Evolutionary conservation across 35 echinoderm and acorn worm genomes (phyloP), one percentile per base, ranked within the genome.

Genomic region (Holothuria glaberrima): DNA sequence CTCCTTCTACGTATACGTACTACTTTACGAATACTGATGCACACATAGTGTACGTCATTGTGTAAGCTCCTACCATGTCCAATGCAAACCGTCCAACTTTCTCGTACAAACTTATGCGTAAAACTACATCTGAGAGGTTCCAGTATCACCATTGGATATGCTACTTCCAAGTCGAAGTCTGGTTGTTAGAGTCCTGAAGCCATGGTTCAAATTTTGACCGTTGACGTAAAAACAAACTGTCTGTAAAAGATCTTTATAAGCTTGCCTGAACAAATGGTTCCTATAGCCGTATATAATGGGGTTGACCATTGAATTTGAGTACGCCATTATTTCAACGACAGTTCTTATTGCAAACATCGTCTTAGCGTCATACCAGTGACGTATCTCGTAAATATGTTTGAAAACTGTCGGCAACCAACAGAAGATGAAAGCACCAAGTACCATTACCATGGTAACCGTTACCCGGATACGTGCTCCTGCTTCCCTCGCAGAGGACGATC

Each of bases 261-360:
- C 52, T 61, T 84, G 61, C 29, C 80, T 84, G 57, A 84, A 84
- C 57, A 84, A 61, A 30, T 84, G 80, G 25, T 84, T 84, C 31
- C 80, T 84, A 21, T 84, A 84, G 18, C 80, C 85, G 34, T 87
- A 87, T 69, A 87, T 87, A 18, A 87, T 29, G 22, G 85, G 85
- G 30, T 87, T 87, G 19, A 87, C 38, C 85, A 70, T 87, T 25
- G 85, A 87, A 50, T 87, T 87, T 34, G 33, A 41, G 41, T 87
- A 87, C 6, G 85, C 85, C 60, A 71, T 67, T 32, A 87, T 70
- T 71, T 87, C 85, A 50, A 71, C 66, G 22, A 87, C 16, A 20
- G 85, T 87, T 33, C 66, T 48, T 48, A 87, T 18, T 21, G 63
- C 44, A 52, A 87, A 87, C 54, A 87, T 69, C 20, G 33, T n/a